Evolutionary conservation across 2,888 invertebrate species (phyloP), one percentile per base, ranked within the genome.

Genomic region (Drosophila anceps): DNA sequence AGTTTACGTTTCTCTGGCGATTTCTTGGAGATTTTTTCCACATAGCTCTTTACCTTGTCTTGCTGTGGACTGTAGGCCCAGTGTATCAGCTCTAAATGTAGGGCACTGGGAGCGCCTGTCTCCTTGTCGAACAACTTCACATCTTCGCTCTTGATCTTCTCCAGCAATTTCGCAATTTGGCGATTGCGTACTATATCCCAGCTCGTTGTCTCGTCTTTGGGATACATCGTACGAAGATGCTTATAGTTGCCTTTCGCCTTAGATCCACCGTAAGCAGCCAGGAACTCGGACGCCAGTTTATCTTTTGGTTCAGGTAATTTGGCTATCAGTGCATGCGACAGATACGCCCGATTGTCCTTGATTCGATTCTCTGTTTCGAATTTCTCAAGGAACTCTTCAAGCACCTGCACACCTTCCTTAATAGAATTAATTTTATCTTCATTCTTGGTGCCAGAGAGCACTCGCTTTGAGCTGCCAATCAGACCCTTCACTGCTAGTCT

Each of bases 1-100:
- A 66, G 27, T 39, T 87, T 89, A 7, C 90, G 88, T 63, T 86
- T 90, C 57, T 84, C 79, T 1, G 79, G 75, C 7, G 82, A 76
- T 70, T 90, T 91, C 69, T 91, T 91, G 50, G 84, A 76, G 68
- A 81, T 54, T 44, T 90, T 91, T 20, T 94, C 93, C 46, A 94
- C 83, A 70, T 93, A 94, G 73, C 94, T 95, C 90, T 96, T 96
- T 2, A 96, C 93, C 84, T 95, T 95, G 33, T 94, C 94, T 0
- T 95, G 94, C 73, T 96, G 96, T 0, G 96, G 95, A 53, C 96
- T 96, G 87, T 96, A 96, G 0, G 95, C 96, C 96, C 96, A 96
- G 64, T 96, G 93, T 50, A 96, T 94, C 87, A 96, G 93, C 80
- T 95, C 93, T 69, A 96, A 84, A 82, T 97, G 96, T 63, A 95